Percentiles rank a stretch among this genome's conserved stretches.
Conservation (phyloP, 2,113 vertebrate species). For the Tringa solitaria region DNA sequence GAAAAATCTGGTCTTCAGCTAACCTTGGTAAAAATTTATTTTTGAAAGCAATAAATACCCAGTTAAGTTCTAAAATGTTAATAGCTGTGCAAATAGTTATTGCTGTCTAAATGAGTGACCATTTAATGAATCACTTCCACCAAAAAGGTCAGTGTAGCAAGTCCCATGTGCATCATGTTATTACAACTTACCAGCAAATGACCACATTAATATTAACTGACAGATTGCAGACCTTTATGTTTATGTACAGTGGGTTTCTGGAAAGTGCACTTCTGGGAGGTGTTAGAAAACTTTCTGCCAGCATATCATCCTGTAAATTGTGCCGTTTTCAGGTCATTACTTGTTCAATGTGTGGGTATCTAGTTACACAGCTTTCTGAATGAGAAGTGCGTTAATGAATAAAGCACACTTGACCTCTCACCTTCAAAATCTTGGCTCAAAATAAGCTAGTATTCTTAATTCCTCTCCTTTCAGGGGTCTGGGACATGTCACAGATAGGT, state of each 20-base stretch:
- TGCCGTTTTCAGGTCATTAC: slow-evolving; percentile 56
- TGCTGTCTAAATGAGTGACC: slow-evolving; percentile 71
- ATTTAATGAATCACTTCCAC: slow-evolving; percentile 73
- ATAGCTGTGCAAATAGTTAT: slow-evolving; percentile 67
- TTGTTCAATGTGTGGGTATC: neutral
- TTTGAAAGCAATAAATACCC: slow-evolving; percentile 66
- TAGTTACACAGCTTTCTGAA: slow-evolving; percentile 14
- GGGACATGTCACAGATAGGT: neutral
- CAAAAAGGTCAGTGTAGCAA: slow-evolving; percentile 69
- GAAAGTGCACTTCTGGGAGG: slow-evolving; percentile 70
- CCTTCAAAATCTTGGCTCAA: neutral
- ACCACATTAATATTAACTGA: slow-evolving; percentile 77
- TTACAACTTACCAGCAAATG: slow-evolving; percentile 73
- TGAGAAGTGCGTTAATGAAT: neutral
- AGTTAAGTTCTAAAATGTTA: slow-evolving; percentile 72
- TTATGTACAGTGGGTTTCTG: slow-evolving; percentile 71
- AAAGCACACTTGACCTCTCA: neutral
- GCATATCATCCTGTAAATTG: slow-evolving; percentile 36
- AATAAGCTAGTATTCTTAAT: neutral
- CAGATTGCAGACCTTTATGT: slow-evolving; percentile 76
- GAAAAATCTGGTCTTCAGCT: slow-evolving; percentile 35
- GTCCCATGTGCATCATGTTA: slow-evolving; percentile 70
- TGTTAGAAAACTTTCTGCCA: slow-evolving; percentile 70
- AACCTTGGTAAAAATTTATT: slow-evolving; percentile 37
- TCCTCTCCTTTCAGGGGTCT: neutral